Evolutionary conservation across 2,113 vertebrate species (phyloP).

Genomic region (Blennius ocellaris): DNA sequence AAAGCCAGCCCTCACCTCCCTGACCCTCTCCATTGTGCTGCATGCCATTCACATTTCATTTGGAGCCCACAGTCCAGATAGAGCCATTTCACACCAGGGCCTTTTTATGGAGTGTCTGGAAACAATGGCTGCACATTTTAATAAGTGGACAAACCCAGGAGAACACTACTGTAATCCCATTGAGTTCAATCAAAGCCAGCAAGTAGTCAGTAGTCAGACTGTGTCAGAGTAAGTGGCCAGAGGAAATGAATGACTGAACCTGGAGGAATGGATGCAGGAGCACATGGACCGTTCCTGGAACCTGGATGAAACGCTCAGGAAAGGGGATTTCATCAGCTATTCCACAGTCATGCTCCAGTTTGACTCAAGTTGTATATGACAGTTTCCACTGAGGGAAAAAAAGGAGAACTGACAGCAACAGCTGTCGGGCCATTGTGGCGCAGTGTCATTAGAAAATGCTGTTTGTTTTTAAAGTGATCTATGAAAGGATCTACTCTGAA

Average conservation of each 20-base stretch:
- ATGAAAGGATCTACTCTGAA: slow-evolving; percentile 10
- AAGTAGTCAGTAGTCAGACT: no score
- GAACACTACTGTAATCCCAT: slow-evolving; percentile 76
- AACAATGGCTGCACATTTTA: slow-evolving; percentile 76
- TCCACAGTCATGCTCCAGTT: slow-evolving; percentile 13
- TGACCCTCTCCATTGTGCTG: not conserved
- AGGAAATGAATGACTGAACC: slow-evolving; percentile 55
- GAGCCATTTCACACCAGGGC: slow-evolving; percentile 72
- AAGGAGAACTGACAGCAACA: slow-evolving; percentile 16
- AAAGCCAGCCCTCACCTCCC: not conserved
- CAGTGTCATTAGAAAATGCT: not conserved
- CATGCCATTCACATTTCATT: slow-evolving; percentile 66
- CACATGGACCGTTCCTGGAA: slow-evolving; percentile 16
- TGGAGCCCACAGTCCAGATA: slow-evolving; percentile 55
- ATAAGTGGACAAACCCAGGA: slow-evolving; percentile 77
- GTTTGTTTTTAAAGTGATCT: slow-evolving; percentile 7
- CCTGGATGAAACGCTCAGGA: slow-evolving; percentile 24
- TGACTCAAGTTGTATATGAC: slow-evolving; percentile 18
- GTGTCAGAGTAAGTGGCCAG: slow-evolving; percentile 56
- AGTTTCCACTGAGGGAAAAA: slow-evolving; percentile 7
- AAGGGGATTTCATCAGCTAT: slow-evolving; percentile 31
- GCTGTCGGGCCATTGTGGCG: slow-evolving; percentile 1
- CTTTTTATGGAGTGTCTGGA: slow-evolving; percentile 72
- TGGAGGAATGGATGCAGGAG: slow-evolving; percentile 40
- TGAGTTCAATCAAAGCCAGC: slow-evolving; percentile 75